Conservation (phyloP, 2,113 vertebrate species). For the Triplophysa siluroides region DNA sequence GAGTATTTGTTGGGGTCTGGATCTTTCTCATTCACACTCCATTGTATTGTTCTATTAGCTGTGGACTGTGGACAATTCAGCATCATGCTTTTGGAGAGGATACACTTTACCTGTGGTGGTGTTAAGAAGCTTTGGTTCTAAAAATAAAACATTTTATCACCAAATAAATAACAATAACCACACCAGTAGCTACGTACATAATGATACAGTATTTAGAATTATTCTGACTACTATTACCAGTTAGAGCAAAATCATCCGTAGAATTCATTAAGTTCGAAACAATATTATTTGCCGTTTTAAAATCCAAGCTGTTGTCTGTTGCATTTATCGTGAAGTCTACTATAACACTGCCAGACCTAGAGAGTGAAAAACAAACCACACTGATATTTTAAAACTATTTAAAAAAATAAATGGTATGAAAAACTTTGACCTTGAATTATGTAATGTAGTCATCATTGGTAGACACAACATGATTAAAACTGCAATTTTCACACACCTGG, state of each 20-base stretch:
- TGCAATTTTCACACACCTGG: too few relatives aligned
- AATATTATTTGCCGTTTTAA: constrained; percentile 32
- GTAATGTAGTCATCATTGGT: too few relatives aligned
- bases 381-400: too few relatives aligned
- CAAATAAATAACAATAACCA: background rate
- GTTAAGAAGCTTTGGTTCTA: background rate
- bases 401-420: too few relatives aligned
- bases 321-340: constrained; percentile 52
- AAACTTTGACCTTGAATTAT: too few relatives aligned
- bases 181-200: background rate
- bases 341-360: constrained; percentile 66
- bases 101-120: background rate
- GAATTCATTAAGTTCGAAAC: too few relatives aligned
- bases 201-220: background rate
- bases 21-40: constrained; percentile 52
- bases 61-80: constrained; percentile 7
- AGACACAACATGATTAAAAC: too few relatives aligned
- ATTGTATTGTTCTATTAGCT: background rate
- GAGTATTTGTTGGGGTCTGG: background rate
- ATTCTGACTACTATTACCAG: background rate
- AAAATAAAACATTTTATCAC: background rate
- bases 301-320: constrained; percentile 12
- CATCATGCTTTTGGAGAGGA: constrained; percentile 33
- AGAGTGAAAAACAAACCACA: constrained; percentile 14
- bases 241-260: constrained; percentile 4